Percentiles rank a stretch among this genome's conserved stretches.
phyloP scores from a whole-genome alignment of 37 sponge, comb jelly and placozoan genomes.

The Amphimedon queenslandica region DNA sequence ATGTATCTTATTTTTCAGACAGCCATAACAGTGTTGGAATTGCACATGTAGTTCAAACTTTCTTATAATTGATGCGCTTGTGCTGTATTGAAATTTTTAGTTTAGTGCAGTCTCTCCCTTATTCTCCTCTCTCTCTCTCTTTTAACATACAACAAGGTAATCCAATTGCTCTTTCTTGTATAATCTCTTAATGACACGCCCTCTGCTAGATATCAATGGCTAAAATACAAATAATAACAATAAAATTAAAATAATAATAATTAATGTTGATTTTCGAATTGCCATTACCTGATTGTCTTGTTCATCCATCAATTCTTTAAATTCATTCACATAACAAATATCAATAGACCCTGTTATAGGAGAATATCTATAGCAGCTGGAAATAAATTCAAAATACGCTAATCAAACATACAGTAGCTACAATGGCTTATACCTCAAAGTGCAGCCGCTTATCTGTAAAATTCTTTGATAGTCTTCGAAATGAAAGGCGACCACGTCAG shows the following conservation, averaged over 20 bases:
- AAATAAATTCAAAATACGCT: not conserved
- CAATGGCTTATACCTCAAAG: too few relatives aligned
- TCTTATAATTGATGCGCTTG: too few relatives aligned
- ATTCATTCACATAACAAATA: too few relatives aligned
- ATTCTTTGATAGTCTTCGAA: slow-evolving; percentile 67
- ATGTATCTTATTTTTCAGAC: not conserved
- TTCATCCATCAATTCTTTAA: too few relatives aligned
- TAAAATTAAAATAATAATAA: not conserved
- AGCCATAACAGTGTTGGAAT: slow-evolving; percentile 8
- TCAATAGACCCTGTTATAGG: too few relatives aligned
- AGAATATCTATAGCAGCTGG: not conserved
- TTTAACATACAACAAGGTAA: too few relatives aligned
- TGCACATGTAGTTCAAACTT: not conserved
- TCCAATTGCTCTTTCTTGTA: too few relatives aligned
- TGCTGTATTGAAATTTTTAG: too few relatives aligned
- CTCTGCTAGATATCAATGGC: slow-evolving; percentile 1
- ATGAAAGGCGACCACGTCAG: slow-evolving; percentile 64
- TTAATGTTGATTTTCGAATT: not conserved
- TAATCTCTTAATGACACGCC: slow-evolving; percentile 7
- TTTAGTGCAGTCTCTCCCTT: too few relatives aligned
- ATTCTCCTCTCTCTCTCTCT: too few relatives aligned
- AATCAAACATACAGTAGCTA: not conserved
- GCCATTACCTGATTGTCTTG: too few relatives aligned
- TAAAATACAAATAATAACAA: too few relatives aligned
- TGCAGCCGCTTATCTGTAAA: slow-evolving; percentile 45